Evolutionary conservation across 2,888 invertebrate genomes (phyloP), one percentile per base, ranked within the genome.

Genomic region (Myathropa florea): DNA sequence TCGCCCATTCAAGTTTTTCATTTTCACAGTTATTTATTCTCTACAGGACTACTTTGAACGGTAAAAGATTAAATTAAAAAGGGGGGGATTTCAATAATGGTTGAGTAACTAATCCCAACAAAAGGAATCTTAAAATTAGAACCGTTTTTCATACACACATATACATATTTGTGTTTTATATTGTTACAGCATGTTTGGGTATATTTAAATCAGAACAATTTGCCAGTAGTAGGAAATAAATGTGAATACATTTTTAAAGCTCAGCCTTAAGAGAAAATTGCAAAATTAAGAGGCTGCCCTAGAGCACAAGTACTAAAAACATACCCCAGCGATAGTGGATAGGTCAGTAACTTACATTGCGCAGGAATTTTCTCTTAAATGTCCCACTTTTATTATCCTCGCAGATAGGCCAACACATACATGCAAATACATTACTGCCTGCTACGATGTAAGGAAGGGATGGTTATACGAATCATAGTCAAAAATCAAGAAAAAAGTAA

Each of bases 291-390:
- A 75, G 75, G 63, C 33, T 0, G 33, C n/a, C 33, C 24, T 68
- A 24, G 33, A 63, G 63, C 73, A 68, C 14, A 64, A 28, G 28
- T 14, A 53, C 33, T 53, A 57, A 68, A 46, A 65, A 59, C 12
- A 12, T 67, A 57, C 33, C 24, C 63, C n/a, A 24, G 30, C 14
- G 55, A 63, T 14, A 23, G 57, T 73, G 76, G 76, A 60, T 82
- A 82, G 82, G 82, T 82, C 77, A 73, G 85, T 73, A 72, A 72
- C 59, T 59, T 30, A 36, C 63, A 68, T 23, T 78, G 82, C 82
- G 82, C 85, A 82, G 70, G 26, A 55, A 21, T 61, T 77, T 68
- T 82, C 85, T 85, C 85, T 85, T 85, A 85, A 82, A 73, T 73
- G 81, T 63, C 72, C 77, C 59, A 78, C 60, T 77, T 82, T 72